Conservation (phyloP, 2,113 vertebrate genomes). For the Eclectus roratus region DNA sequence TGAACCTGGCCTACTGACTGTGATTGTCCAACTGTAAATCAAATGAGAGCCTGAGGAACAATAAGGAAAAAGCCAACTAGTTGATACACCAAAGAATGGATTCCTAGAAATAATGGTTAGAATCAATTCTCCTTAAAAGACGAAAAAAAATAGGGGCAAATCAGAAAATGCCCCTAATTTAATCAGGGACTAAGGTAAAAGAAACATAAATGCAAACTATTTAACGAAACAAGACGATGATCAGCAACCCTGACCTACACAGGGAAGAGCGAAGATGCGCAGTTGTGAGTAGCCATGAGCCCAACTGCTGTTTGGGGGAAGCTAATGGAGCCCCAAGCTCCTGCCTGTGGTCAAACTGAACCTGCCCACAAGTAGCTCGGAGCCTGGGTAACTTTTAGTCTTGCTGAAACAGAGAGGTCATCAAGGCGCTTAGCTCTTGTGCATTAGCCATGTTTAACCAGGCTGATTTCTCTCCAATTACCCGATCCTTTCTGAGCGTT, state of each 20-base stretch:
- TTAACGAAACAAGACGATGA: background rate
- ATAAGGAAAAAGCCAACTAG: background rate
- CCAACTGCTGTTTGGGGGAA: accelerated
- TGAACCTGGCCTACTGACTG: background rate
- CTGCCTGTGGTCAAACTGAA: background rate
- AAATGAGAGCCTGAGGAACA: background rate
- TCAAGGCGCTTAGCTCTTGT: background rate
- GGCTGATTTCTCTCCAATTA: background rate
- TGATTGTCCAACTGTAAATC: background rate
- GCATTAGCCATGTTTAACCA: background rate
- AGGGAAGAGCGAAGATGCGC: background rate
- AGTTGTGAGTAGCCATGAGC: background rate
- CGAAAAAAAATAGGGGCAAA: background rate
- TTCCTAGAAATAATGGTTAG: background rate
- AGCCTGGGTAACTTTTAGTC: background rate
- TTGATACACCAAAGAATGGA: background rate
- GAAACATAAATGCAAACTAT: background rate
- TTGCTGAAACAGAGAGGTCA: background rate
- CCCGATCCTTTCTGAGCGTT: background rate
- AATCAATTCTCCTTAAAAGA: background rate
- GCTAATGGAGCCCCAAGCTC: background rate
- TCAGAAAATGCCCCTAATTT: background rate
- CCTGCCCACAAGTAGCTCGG: background rate
- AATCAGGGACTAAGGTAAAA: background rate
- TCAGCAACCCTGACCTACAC: background rate